Percentiles rank a stretch among this genome's conserved stretches.
Evolutionary conservation across 2,113 vertebrate genomes (phyloP).

Genomic region (Callaeas wilsoni): DNA sequence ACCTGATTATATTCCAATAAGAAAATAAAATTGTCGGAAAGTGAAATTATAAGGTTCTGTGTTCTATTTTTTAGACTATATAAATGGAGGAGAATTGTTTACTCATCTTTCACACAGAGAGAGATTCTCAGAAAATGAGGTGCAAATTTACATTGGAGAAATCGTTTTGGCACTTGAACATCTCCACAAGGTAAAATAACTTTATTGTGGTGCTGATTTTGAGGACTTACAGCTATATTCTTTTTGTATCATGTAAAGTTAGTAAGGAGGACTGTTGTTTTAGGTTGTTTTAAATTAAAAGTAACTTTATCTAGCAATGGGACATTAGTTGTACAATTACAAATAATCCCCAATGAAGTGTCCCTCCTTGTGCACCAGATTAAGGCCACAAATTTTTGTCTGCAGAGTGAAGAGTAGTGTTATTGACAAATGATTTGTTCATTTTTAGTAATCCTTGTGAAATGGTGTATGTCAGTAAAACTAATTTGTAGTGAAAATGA

Average conservation of each 20-base stretch:
- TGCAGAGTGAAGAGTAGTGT: background rate
- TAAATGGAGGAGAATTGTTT: constrained; percentile 96
- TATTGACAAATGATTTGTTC: background rate
- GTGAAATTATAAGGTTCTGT: background rate
- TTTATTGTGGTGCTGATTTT: background rate
- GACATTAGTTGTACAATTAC: background rate
- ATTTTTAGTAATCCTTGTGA: background rate
- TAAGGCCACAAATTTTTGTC: background rate
- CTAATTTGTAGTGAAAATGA: background rate
- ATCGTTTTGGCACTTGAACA: constrained; percentile 93
- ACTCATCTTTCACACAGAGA: constrained; percentile 98
- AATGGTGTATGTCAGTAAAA: background rate
- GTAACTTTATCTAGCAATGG: background rate
- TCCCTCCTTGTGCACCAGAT: background rate
- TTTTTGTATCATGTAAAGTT: background rate
- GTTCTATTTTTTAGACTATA: constrained; percentile 86
- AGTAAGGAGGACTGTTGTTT: background rate
- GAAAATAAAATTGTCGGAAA: background rate
- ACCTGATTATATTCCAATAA: background rate
- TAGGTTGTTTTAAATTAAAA: background rate
- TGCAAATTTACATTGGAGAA: constrained; percentile 92
- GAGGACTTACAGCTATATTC: background rate
- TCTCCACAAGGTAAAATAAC: constrained; percentile 86
- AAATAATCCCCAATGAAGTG: background rate
- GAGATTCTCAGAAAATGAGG: constrained; percentile 91